A percentile compares a stretch with the other conserved stretches of the same genome.
These are phyloP conservation scores for Eupeodes corollae DNA, from an alignment of 1,140 invertebrate species.

Conservation along the genomic window DNA sequence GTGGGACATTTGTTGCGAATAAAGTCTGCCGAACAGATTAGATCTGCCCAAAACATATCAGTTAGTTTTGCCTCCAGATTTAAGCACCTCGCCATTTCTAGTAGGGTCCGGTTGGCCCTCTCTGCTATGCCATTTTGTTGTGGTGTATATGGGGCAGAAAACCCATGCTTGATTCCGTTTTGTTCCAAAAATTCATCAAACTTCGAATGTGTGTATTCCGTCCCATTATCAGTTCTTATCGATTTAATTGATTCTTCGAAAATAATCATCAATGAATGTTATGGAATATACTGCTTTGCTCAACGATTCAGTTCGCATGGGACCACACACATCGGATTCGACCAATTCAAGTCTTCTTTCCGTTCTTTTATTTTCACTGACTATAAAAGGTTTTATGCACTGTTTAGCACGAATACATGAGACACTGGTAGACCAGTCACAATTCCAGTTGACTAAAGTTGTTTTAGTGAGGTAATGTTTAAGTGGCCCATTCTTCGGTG, in stretches of 20 bases:
- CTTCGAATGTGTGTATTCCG: constrained; percentile 18
- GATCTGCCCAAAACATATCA: constrained; percentile 14
- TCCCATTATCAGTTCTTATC: constrained; percentile 18
- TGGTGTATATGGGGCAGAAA: constrained; percentile 20
- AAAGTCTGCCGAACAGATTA: constrained; percentile 8
- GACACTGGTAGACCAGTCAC: background rate
- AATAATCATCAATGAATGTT: constrained; percentile 34
- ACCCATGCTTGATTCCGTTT: constrained; percentile 9
- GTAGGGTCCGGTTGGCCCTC: constrained; percentile 17
- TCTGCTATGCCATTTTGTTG: constrained; percentile 30
- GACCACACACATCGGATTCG: constrained; percentile 35
- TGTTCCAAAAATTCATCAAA: constrained; percentile 17
- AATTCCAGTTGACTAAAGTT: background rate
- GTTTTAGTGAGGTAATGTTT: constrained; percentile 2
- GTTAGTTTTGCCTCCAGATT: constrained; percentile 11
- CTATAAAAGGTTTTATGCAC: background rate
- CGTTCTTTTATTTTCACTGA: background rate
- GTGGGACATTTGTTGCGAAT: constrained; percentile 17
- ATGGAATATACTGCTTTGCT: constrained; percentile 29
- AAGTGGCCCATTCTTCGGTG: constrained; percentile 5
- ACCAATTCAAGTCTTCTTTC: constrained; percentile 17
- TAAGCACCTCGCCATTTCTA: constrained; percentile 16
- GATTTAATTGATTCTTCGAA: constrained; percentile 12
- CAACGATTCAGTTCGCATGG: constrained; percentile 27
- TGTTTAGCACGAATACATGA: constrained; percentile 3